These are phyloP conservation scores for Eulithis prunata DNA, from an alignment of 2,888 invertebrate genomes.

Conservation along the genomic window DNA sequence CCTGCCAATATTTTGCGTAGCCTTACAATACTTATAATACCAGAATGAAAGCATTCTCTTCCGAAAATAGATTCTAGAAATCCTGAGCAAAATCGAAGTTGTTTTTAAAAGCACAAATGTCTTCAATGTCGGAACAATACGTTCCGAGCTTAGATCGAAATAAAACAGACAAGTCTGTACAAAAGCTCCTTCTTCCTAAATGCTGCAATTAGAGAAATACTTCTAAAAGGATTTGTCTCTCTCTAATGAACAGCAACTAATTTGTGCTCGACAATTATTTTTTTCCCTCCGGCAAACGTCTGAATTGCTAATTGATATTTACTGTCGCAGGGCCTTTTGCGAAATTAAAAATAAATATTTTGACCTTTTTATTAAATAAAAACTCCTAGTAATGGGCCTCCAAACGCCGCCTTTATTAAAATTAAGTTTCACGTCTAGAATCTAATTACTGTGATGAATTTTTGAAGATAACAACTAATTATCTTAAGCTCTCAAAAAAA, in stretches of 20 bases:
- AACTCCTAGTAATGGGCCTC: constrained; percentile 26
- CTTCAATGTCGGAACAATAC: constrained; percentile 12
- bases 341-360: constrained; percentile 58
- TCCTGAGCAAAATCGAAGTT: constrained; percentile 3
- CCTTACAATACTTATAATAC: too few species aligned
- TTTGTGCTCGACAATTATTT: constrained; percentile 55
- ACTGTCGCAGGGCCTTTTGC: constrained; percentile 54
- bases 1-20: too few species aligned
- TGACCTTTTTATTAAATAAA: neutral
- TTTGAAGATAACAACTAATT: too few species aligned
- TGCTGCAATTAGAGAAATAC: constrained; percentile 76
- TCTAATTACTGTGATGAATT: too few species aligned
- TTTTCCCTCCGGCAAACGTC: constrained; percentile 51
- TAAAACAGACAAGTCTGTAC: constrained; percentile 67
- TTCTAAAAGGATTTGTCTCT: constrained; percentile 74
- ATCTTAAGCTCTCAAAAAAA: too few species aligned
- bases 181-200: constrained; percentile 73
- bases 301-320: constrained; percentile 63
- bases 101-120: constrained; percentile 3
- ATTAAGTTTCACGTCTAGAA: too few species aligned
- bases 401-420: neutral
- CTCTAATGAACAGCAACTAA: constrained; percentile 74
- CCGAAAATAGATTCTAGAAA: too few species aligned
- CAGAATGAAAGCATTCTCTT: too few species aligned
- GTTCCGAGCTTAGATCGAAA: constrained; percentile 48